Percentiles rank a stretch among this genome's conserved stretches.
Evolutionary conservation across 2,797 vertebrate species (phyloP).

Genomic region (Anas bahamensis): DNA sequence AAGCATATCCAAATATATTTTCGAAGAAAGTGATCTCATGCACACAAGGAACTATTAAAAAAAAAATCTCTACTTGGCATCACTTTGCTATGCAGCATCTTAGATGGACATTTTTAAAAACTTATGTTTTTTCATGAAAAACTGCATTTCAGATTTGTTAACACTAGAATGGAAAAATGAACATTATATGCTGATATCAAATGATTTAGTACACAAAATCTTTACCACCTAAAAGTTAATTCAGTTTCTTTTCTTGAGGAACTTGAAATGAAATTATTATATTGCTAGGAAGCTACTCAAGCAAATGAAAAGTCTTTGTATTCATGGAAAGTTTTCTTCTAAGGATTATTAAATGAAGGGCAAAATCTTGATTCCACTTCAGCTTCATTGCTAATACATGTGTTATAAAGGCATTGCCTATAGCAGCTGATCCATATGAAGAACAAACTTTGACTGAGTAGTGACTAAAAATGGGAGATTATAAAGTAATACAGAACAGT

Average conservation of each 20-base stretch:
- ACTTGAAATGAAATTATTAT: not conserved
- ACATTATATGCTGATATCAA: not conserved
- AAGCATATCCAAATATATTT: not conserved
- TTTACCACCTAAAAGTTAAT: not conserved
- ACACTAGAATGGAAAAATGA: not conserved
- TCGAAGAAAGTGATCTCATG: not conserved
- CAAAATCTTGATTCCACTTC: not conserved
- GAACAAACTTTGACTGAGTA: not conserved
- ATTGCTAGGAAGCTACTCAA: not conserved
- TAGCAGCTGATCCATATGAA: not conserved
- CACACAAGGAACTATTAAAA: not conserved
- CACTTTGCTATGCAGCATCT: not conserved
- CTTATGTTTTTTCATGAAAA: not conserved
- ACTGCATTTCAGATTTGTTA: not conserved
- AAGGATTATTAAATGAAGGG: not conserved
- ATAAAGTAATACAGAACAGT: not conserved
- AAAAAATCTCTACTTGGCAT: not conserved
- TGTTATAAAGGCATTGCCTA: not conserved
- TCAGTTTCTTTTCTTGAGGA: not conserved
- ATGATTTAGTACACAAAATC: not conserved
- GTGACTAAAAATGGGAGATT: not conserved
- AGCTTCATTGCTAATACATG: not conserved
- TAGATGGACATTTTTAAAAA: not conserved
- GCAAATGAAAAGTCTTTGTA: not conserved
- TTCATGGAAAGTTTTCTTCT: not conserved